Percentiles rank a stretch among this genome's conserved stretches.
Evolutionary conservation across 2,797 vertebrate species (phyloP).

Genomic region (Synaphobranchus kaupii): DNA sequence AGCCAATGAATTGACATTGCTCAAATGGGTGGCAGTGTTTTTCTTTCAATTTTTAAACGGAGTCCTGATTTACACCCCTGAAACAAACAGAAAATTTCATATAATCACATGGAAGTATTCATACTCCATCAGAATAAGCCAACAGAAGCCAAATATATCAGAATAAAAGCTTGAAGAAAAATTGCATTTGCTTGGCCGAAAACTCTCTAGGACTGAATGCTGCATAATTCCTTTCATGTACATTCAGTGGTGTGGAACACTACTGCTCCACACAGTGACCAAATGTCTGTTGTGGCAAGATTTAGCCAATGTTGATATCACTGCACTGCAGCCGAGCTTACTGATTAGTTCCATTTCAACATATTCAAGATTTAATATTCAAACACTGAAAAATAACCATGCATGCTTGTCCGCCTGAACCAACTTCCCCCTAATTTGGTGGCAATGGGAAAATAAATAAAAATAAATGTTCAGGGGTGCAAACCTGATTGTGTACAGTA

Average conservation of each 20-base stretch:
- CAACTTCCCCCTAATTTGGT: not conserved
- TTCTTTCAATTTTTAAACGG: not conserved
- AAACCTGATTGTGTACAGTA: constrained; percentile 19
- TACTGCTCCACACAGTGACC: not conserved
- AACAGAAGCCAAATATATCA: not conserved
- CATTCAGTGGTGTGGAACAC: not conserved
- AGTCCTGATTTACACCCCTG: not conserved
- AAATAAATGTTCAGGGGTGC: not conserved
- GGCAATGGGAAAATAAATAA: not conserved
- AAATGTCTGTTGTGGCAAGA: not conserved
- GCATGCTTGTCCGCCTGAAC: not conserved
- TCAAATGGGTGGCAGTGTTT: not conserved
- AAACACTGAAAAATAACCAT: not conserved
- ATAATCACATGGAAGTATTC: not conserved
- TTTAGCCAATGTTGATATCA: not conserved
- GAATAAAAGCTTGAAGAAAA: not conserved
- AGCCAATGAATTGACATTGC: not conserved
- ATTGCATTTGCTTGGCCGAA: not conserved
- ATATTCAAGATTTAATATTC: not conserved
- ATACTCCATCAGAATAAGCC: not conserved
- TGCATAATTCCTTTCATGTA: not conserved
- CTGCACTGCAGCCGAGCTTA: not conserved
- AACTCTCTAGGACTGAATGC: not conserved
- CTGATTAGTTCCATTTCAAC: not conserved
- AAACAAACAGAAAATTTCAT: not conserved